phyloP scores from a whole-genome alignment of 2,113 vertebrate species.

The Rafetus swinhoei region DNA sequence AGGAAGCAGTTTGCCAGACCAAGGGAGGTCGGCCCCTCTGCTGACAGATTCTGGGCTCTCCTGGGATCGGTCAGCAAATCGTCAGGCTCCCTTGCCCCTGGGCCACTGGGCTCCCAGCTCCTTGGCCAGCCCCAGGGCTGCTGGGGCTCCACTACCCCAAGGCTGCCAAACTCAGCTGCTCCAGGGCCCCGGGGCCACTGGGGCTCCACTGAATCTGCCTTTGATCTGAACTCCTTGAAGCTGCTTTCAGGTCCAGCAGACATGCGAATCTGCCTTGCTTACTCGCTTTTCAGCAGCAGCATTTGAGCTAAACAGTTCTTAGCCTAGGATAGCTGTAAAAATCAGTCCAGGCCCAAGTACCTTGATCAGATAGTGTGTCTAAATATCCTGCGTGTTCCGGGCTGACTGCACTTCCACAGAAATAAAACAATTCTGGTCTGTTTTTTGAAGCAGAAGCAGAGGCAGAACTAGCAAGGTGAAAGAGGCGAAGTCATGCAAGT shows the following conservation, averaged over 20 bases:
- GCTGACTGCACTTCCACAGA: neutral
- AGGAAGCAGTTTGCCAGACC: too few species aligned
- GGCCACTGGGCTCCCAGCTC: too few species aligned
- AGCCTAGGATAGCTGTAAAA: neutral
- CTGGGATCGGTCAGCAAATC: too few species aligned
- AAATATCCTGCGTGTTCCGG: neutral
- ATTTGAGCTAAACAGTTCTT: neutral
- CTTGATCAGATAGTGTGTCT: neutral
- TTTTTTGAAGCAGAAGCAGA: neutral
- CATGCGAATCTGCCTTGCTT: neutral
- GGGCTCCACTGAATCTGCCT: neutral
- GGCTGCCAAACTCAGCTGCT: too few species aligned
- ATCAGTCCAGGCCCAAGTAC: neutral
- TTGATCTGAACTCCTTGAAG: neutral
- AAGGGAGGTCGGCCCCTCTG: too few species aligned
- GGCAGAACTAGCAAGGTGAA: neutral
- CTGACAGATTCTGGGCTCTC: too few species aligned
- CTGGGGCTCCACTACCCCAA: too few species aligned
- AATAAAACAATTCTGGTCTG: neutral
- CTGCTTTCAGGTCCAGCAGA: neutral
- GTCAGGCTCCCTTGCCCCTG: too few species aligned
- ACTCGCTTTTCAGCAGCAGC: neutral
- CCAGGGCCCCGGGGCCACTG: too few species aligned
- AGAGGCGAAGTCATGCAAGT: neutral
- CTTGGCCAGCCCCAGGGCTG: too few species aligned